Base-by-base conservation (phyloP, 2,888 invertebrate species). In the Ariolimax columbianus region DNA sequence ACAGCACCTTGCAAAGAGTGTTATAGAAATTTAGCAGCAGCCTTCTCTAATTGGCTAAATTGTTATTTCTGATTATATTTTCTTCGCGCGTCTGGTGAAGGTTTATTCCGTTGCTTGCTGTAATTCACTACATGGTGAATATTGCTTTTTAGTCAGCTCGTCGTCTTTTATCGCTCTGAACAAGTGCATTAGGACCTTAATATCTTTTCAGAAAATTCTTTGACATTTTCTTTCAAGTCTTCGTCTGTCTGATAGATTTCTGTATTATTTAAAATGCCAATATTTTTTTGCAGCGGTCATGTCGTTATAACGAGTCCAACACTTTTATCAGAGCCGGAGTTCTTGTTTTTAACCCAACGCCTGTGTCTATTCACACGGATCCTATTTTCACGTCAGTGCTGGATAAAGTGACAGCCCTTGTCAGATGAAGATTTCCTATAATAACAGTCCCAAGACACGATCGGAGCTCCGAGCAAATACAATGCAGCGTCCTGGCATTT, bases 11-110 rank as follows among this genome's bases (percentile, higher is more conserved):
- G n/a, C 33, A 40, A n/a, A 43, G 9, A 79, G 30, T 43, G 66
- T 68, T 79, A 79, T 79, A 63, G 79, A 79, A 68, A 79, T 66
- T 66, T 43, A 47, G 33, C 79, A 68, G 30, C 79, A 40, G 68
- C 30, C 79, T 30, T 79, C 63, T 68, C 68, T 79, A 79, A 79
- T 79, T 79, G 79, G 79, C 47, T 40, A 79, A 79, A 79, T 66
- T 79, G 68, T 66, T 66, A 59, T 43, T 79, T 47, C 79, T 66
- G 66, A 66, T 79, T 43, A 68, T 66, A 30, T 36, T 66, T 63
- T 40, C 30, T 66, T 47, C 66, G 4, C 33, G 38, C 23, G 30
- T 47, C 43, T 33, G 43, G 47, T 68, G 43, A 79, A 66, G 43
- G 43, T 79, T 66, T 79, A 19, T 79, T 79, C 43, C 19, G 26